These are phyloP conservation scores for Amblyraja radiata DNA, from an alignment of 2,797 vertebrate species.

Conservation along the genomic window DNA sequence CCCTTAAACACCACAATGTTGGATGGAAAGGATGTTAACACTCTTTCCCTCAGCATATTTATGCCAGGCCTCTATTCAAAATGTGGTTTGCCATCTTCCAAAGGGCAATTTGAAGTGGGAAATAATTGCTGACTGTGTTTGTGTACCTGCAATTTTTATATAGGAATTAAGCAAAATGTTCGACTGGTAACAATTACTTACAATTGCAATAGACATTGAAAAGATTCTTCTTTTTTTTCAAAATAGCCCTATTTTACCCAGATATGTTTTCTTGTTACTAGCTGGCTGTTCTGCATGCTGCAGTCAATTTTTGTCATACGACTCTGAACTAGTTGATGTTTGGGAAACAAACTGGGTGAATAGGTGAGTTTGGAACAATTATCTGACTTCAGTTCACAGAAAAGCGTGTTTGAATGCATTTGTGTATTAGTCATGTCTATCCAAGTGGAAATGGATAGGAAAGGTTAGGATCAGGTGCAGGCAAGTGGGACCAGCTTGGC, in stretches of 20 bases:
- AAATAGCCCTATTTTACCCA: background rate
- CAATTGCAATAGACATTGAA: background rate
- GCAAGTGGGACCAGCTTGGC: too few relatives aligned
- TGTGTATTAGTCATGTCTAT: background rate
- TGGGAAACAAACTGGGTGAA: background rate
- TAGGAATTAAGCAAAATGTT: background rate
- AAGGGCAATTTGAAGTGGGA: too few relatives aligned
- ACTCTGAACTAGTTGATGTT: background rate
- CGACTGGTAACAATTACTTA: background rate
- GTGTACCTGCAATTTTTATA: background rate
- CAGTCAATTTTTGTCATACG: background rate
- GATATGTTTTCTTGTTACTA: background rate
- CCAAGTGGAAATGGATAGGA: background rate
- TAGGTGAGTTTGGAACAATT: background rate
- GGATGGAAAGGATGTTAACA: too few relatives aligned
- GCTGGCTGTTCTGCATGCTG: background rate
- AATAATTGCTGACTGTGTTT: too few relatives aligned
- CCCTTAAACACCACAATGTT: too few relatives aligned
- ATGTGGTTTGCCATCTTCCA: too few relatives aligned
- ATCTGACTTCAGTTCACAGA: background rate
- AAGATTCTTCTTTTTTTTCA: background rate
- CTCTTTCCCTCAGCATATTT: too few relatives aligned
- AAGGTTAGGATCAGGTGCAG: too few relatives aligned
- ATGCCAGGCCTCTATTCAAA: too few relatives aligned
- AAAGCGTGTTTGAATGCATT: background rate